Percentiles rank a stretch among this genome's conserved stretches.
These are phyloP conservation scores for Pseudonaja textilis DNA, from an alignment of 2,113 vertebrate genomes.

Conservation along the genomic window DNA sequence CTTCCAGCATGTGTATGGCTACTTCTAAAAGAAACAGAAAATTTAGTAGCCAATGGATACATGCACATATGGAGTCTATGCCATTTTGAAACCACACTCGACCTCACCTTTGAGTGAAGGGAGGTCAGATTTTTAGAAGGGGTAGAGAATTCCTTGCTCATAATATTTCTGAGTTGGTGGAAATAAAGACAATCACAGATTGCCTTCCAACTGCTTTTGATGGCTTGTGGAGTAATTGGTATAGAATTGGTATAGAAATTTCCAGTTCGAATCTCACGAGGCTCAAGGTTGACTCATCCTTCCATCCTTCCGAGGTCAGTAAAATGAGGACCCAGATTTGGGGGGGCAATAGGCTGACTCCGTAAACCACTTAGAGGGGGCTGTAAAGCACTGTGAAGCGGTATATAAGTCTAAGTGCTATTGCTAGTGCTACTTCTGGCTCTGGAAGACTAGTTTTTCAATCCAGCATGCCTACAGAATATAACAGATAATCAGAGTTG, in stretches of 20 bases:
- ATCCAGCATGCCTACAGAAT: background rate
- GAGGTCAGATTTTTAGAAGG: background rate
- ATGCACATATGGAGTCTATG: no score
- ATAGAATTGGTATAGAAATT: background rate
- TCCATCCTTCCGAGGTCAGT: no score
- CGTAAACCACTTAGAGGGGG: no score
- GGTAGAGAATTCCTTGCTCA: background rate
- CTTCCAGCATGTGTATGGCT: background rate
- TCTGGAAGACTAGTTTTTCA: background rate
- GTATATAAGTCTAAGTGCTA: no score
- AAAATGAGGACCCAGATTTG: no score
- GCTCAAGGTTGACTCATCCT: no score
- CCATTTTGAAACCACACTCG: background rate
- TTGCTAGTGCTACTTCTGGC: background rate
- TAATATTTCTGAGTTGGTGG: background rate
- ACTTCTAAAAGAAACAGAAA: no score
- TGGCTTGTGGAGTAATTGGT: background rate
- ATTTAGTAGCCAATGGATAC: no score
- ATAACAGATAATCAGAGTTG: no score
- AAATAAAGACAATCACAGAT: background rate
- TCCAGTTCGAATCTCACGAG: background rate
- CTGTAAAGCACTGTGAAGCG: no score
- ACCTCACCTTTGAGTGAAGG: background rate
- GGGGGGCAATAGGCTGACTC: no score
- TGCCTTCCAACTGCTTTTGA: background rate